These are phyloP conservation scores for Drosophila rufa DNA, from an alignment of 1,140 invertebrate genomes.

Conservation along the genomic window DNA sequence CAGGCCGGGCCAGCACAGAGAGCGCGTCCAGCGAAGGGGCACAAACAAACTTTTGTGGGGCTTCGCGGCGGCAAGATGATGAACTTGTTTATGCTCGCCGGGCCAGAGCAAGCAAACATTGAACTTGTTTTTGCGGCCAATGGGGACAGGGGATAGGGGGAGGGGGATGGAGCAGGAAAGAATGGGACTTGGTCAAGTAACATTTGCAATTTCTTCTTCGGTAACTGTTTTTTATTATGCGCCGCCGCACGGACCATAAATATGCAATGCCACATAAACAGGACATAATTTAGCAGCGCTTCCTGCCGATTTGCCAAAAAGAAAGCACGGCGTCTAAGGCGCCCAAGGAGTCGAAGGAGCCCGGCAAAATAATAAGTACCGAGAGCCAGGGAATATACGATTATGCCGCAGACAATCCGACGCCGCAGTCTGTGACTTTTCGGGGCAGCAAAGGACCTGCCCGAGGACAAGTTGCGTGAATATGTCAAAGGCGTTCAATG, in stretches of 20 bases:
- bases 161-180: neutral
- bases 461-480: slow-evolving; percentile 73
- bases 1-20: slow-evolving; percentile 8
- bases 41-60: slow-evolving; percentile 75
- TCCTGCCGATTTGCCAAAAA: slow-evolving; percentile 82
- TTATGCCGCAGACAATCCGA: slow-evolving; percentile 78
- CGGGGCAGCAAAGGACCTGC: slow-evolving; percentile 18
- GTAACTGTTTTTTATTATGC: slow-evolving; percentile 76
- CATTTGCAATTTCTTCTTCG: slow-evolving; percentile 75
- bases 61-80: slow-evolving; percentile 59
- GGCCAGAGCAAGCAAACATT: slow-evolving; percentile 77
- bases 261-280: slow-evolving; percentile 83
- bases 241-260: slow-evolving; percentile 68
- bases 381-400: slow-evolving; percentile 73
- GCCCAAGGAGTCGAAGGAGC: slow-evolving; percentile 1
- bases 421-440: slow-evolving; percentile 47
- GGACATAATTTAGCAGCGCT: slow-evolving; percentile 81
- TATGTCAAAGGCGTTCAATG: slow-evolving; percentile 83
- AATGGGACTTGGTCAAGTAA: slow-evolving; percentile 71
- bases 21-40: slow-evolving; percentile 63
- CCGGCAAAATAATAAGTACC: slow-evolving; percentile 73
- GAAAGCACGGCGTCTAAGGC: slow-evolving; percentile 46
- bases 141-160: neutral
- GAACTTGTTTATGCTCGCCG: slow-evolving; percentile 70
- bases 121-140: slow-evolving; percentile 71